Base-by-base conservation (phyloP, 2,797 vertebrate genomes). In the Typhlichthys eigenmanni region DNA sequence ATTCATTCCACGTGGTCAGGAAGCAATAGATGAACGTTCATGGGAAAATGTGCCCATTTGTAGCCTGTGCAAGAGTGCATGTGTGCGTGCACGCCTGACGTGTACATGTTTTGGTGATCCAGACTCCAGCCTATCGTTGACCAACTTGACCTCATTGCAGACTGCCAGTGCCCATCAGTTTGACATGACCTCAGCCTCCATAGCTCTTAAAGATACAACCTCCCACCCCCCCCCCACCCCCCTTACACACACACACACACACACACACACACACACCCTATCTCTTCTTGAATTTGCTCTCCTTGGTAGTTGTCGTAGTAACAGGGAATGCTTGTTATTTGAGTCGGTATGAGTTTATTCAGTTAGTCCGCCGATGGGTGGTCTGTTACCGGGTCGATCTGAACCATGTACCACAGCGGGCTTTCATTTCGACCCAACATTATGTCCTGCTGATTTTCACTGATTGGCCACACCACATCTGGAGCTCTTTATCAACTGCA, bases 71-170 rank as follows among this genome's bases (percentile, higher is more conserved):
- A 62, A 55, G 58, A 29, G 38, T 51, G 53, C 47, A 50, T 71
- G 69, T 67, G 13, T 68, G 43, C 10, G 45, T 32, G 52, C 47
- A 78, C 66, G 57, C 60, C 65, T 72, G 73, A 66, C 72, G 69
- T 76, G 34, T 65, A 29, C 66, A 63, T 24, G 24, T 24, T 24
- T 24, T 24, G 58, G 66, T 58, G 68, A 61, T 49, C 56, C 62
- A 68, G 60, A 24, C 24, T 24, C 24, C 24, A 24, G 24, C 71
- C 74, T 68, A 55, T 60, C 38, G 52, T 78, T 91, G 88, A n/a
- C n/a, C n/a, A n/a, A n/a, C n/a, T n/a, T n/a, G n/a, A 88, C 72
- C 73, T 91, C 81, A 87, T 89, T 81, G 72, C 66, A 70, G 67
- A 59, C 60, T 59, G 53, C 65, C 58, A 64, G 55, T 71, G 74